A percentile compares a stretch with the other conserved stretches of the same genome.
phyloP scores from a whole-genome alignment of 2,113 vertebrate species.

The Orthonyx spaldingii region DNA sequence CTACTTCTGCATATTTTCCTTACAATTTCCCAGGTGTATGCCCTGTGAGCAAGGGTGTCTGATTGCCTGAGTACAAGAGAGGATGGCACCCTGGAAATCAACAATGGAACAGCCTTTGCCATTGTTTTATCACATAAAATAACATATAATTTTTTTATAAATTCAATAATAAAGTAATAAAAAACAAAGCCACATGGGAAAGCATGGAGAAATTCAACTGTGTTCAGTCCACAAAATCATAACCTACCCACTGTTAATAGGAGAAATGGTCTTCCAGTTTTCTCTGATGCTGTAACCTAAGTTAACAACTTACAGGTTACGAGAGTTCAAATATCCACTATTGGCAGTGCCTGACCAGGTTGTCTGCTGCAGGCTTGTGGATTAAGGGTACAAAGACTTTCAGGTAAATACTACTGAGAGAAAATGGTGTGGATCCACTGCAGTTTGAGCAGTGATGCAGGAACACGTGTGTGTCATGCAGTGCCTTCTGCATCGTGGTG shows the following conservation, averaged over 20 bases:
- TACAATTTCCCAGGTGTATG: neutral
- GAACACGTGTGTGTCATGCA: neutral
- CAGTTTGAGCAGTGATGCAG: neutral
- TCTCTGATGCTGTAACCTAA: neutral
- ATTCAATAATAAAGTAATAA: neutral
- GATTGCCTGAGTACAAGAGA: neutral
- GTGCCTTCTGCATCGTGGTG: fast-evolving
- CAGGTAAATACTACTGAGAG: neutral
- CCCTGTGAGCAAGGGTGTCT: neutral
- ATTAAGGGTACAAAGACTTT: neutral
- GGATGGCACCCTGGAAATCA: neutral
- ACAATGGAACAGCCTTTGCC: neutral
- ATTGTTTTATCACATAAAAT: neutral
- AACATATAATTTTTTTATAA: too few relatives aligned
- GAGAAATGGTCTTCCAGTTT: neutral
- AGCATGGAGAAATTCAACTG: neutral
- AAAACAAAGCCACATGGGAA: neutral
- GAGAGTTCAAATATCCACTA: neutral
- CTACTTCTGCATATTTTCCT: neutral
- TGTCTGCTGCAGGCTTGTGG: neutral
- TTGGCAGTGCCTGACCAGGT: neutral
- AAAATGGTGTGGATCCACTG: neutral
- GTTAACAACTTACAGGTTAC: neutral
- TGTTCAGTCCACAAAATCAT: neutral
- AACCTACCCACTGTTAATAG: neutral